These are phyloP conservation scores for Arenaria interpres DNA, from an alignment of 2,113 vertebrate genomes.

Conservation along the genomic window DNA sequence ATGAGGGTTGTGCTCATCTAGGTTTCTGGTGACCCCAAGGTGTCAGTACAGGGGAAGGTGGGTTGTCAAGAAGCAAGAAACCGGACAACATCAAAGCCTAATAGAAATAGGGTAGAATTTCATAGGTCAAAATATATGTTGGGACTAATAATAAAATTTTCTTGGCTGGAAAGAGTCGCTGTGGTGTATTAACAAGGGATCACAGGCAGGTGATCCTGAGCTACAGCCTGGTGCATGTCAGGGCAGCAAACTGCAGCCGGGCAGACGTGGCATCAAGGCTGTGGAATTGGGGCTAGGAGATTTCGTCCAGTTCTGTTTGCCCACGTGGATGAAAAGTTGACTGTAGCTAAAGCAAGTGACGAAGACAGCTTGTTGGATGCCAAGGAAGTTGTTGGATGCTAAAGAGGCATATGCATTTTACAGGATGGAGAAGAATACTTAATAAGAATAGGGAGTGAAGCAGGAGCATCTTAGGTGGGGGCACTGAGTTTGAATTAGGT, in stretches of 20 bases:
- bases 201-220: not conserved
- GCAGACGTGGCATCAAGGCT: not conserved
- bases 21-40: not conserved
- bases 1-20: not conserved
- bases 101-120: not conserved
- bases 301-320: not conserved
- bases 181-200: fast-evolving
- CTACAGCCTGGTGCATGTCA: not conserved
- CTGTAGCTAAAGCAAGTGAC: not conserved
- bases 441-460: not conserved
- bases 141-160: not conserved
- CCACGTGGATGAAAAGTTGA: not conserved
- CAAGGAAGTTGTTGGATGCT: not conserved
- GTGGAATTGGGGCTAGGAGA: not conserved
- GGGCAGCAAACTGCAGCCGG: not conserved
- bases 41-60: not conserved
- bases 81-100: not conserved
- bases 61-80: not conserved
- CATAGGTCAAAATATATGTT: not conserved
- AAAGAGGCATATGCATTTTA: not conserved
- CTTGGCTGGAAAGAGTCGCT: not conserved
- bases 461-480: not conserved
- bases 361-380: not conserved
- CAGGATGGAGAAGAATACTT: not conserved
- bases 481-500: not conserved